Base-by-base conservation (phyloP, 2,113 vertebrate genomes). In the Phoenicopterus ruber region DNA sequence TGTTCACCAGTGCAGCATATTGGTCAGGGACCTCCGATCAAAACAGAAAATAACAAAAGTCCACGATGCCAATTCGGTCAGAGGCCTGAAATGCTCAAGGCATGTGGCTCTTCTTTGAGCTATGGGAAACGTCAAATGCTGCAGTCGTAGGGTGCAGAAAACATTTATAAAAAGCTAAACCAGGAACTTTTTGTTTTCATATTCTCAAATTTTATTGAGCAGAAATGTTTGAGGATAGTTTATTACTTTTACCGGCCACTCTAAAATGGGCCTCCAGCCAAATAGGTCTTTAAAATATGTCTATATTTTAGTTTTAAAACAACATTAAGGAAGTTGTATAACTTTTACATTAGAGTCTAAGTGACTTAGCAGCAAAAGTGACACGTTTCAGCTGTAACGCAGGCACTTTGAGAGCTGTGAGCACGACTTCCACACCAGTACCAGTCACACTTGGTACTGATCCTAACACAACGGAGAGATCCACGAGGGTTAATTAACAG, bases 131-230 rank as follows among this genome's bases (percentile, higher is more conserved):
- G 1, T 44, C 67, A 50, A 59, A 63, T 1, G 0, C 67, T 28
- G 22, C 61, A 84, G 70, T 40, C 15, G 1, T 5, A 61, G 7
- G 11, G 40, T 13, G 28, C 1, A 93, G 66, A 95, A 91, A 93
- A 91, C 58, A 86, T 72, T 85, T 85, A 72, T 42, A 61, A 88
- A 91, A 90, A 91, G 44, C 58, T 73, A 92, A 80, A 76, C 58
- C 58, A 66, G 78, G 78, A 82, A 80, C 88, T 79, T 94, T 80
- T 83, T 95, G 90, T 94, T 97, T 97, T 91, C 90, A 82, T 96
- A 94, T 91, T 94, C 96, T 95, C 87, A 50, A 70, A 93, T 88
- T 97, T 97, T 96, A 97, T 86, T 95, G 94, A 94, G 90, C 78
- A 92, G 84, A 92, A 95, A 82, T 42, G 82, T 96, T 95, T 93